A percentile compares a stretch with the other conserved stretches of the same genome.
phyloP scores from a whole-genome alignment of 2,113 vertebrate species.

The Tiliqua scincoides region DNA sequence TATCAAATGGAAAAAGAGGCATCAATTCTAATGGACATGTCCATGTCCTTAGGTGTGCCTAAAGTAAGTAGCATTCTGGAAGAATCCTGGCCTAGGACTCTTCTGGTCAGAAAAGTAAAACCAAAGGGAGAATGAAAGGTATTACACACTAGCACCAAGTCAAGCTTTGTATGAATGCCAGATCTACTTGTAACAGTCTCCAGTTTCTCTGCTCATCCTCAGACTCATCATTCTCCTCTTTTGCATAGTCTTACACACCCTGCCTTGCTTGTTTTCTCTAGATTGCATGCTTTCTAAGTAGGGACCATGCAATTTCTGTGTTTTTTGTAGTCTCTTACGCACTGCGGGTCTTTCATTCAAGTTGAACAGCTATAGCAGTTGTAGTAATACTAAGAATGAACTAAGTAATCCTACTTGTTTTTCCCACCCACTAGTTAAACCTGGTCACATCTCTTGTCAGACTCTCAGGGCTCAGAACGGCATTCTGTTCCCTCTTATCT shows the following conservation, averaged over 20 bases:
- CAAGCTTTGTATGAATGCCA: neutral
- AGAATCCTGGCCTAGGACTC: neutral
- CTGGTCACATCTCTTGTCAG: neutral
- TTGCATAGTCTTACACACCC: too few relatives aligned
- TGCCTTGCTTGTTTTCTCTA: too few relatives aligned
- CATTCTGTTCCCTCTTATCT: neutral
- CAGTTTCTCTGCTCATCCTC: neutral
- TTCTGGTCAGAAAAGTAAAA: neutral
- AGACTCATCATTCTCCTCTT: too few relatives aligned
- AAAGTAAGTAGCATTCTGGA: neutral
- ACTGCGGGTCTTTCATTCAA: too few relatives aligned
- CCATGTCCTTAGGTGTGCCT: neutral
- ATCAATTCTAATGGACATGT: neutral
- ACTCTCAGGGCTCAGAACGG: neutral
- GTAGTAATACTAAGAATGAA: too few relatives aligned
- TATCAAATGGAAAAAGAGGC: too few relatives aligned
- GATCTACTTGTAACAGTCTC: too few relatives aligned
- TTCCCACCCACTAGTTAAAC: neutral
- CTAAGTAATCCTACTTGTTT: neutral
- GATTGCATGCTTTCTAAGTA: too few relatives aligned
- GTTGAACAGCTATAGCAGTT: too few relatives aligned
- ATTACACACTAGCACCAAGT: neutral
- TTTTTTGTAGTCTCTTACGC: too few relatives aligned
- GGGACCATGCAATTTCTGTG: too few relatives aligned
- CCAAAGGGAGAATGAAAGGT: neutral